Conservation (phyloP, 2,113 vertebrate species). For the Gavialis gangeticus region DNA sequence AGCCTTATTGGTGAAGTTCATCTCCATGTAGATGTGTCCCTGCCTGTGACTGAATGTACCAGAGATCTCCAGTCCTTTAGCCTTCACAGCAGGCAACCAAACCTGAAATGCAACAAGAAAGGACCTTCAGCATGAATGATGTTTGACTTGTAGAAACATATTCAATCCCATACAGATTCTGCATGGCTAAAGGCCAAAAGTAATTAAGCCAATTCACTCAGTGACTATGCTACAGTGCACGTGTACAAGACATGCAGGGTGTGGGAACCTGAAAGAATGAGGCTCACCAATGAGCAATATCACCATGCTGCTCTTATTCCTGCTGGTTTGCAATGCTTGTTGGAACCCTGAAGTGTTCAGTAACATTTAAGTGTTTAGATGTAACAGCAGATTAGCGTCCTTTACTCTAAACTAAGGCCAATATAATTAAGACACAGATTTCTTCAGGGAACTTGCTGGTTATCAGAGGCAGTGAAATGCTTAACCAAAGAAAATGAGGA, state of each 20-base stretch:
- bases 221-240: neutral
- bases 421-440: conserved; percentile 1
- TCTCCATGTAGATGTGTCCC: conserved; percentile 99
- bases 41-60: conserved; percentile 97
- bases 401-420: neutral
- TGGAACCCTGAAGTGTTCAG: neutral
- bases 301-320: conserved; percentile 22
- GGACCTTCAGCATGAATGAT: neutral
- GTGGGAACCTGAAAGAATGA: neutral
- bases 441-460: neutral
- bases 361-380: neutral
- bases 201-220: neutral
- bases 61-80: conserved; percentile 96
- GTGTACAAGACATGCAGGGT: neutral
- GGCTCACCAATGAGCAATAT: conserved; percentile 5
- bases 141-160: neutral
- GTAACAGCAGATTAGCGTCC: neutral
- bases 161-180: neutral
- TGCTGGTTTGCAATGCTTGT: neutral
- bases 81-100: conserved; percentile 98
- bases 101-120: conserved; percentile 82
- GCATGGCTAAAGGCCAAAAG: neutral
- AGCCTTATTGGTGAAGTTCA: conserved; percentile 98
- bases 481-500: conserved; percentile 13
- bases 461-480: conserved; percentile 32